These are phyloP conservation scores for Bellardia pandia DNA, from an alignment of 2,888 invertebrate genomes.

Conservation along the genomic window DNA sequence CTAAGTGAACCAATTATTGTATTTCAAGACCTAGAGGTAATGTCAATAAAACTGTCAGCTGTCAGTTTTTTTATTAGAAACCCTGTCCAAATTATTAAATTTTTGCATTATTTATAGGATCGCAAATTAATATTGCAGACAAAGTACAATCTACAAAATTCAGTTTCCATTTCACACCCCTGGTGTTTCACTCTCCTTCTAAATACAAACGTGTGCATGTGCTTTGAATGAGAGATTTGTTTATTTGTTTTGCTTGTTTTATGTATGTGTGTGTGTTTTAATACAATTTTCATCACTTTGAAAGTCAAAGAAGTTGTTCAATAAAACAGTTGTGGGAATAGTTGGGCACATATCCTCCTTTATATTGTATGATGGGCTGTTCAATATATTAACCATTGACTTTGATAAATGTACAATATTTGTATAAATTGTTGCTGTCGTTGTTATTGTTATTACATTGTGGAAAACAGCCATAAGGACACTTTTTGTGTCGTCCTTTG, in stretches of 20 bases:
- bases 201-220: not conserved
- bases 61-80: too few species aligned
- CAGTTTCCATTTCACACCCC: not conserved
- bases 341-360: not conserved
- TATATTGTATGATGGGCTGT: not conserved
- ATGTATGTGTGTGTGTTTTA: conserved; percentile 14
- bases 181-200: not conserved
- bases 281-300: conserved; percentile 24
- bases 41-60: too few species aligned
- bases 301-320: conserved; percentile 54
- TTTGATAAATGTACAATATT: conserved; percentile 56
- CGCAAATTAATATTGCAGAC: too few species aligned
- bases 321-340: conserved; percentile 34
- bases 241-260: conserved; percentile 19
- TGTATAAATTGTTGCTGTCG: conserved; percentile 20
- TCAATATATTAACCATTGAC: conserved; percentile 50
- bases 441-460: conserved; percentile 26
- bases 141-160: too few species aligned
- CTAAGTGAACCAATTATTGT: too few species aligned
- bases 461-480: conserved; percentile 37
- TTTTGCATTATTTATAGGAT: too few species aligned
- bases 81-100: too few species aligned
- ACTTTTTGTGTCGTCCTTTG: conserved; percentile 32
- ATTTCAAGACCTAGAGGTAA: too few species aligned
- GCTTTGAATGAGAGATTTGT: conserved; percentile 44